Conservation (phyloP, 2,888 invertebrate species). For the Tiliacea citrago region DNA sequence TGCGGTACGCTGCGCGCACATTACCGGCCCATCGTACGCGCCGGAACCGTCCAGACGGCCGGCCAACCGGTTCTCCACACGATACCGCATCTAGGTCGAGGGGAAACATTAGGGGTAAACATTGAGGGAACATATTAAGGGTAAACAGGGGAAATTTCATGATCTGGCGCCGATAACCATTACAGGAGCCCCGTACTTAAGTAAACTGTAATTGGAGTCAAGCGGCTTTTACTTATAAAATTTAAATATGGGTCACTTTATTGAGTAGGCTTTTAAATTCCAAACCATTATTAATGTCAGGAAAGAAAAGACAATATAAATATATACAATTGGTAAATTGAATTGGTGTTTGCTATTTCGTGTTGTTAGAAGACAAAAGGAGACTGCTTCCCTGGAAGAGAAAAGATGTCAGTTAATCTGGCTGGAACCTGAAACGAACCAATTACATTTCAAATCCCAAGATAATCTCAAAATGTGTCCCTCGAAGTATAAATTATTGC, state of each 20-base stretch:
- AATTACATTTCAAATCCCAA: neutral
- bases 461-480: neutral
- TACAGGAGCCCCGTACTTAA: slow-evolving; percentile 27
- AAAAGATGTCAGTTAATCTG: neutral
- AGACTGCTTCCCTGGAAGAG: neutral
- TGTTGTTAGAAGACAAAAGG: neutral
- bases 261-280: slow-evolving; percentile 7
- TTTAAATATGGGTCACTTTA: slow-evolving; percentile 19
- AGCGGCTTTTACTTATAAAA: slow-evolving; percentile 29
- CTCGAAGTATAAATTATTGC: slow-evolving; percentile 24
- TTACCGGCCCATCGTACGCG: slow-evolving; percentile 33
- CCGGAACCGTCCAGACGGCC: slow-evolving; percentile 27
- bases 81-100: slow-evolving; percentile 65
- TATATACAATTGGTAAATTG: neutral
- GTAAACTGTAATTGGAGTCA: slow-evolving; percentile 56
- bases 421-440: neutral
- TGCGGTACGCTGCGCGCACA: neutral
- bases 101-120: slow-evolving; percentile 51
- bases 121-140: slow-evolving; percentile 28
- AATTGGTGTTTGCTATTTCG: neutral
- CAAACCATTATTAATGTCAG: neutral
- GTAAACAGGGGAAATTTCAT: slow-evolving; percentile 26
- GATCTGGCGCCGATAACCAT: slow-evolving; percentile 50
- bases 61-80: slow-evolving; percentile 21
- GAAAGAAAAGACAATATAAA: no score